phyloP scores from a whole-genome alignment of 1,140 invertebrate species.

The Trinorchestia longiramus region DNA sequence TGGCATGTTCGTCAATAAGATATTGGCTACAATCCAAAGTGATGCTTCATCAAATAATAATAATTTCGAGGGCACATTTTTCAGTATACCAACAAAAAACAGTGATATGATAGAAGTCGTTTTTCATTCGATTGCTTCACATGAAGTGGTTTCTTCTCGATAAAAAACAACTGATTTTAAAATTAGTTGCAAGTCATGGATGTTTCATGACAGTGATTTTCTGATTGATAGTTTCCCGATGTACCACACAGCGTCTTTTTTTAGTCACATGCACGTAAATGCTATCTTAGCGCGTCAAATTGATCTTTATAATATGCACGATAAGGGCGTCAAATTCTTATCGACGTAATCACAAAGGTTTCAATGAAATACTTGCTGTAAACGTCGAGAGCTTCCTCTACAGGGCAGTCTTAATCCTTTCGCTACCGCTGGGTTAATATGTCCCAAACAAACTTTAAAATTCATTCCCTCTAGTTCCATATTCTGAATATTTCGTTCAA shows the following conservation, averaged over 20 bases:
- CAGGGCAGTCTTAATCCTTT: too few species aligned
- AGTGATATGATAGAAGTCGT: not conserved
- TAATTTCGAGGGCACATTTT: not conserved
- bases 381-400: too few species aligned
- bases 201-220: too few species aligned
- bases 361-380: not conserved
- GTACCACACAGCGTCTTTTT: not conserved
- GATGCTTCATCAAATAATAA: not conserved
- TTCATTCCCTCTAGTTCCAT: too few species aligned
- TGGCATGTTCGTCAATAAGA: not conserved
- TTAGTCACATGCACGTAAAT: too few species aligned
- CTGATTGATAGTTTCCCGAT: not conserved
- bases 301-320: not conserved
- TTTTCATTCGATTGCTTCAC: not conserved
- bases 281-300: not conserved
- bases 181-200: too few species aligned
- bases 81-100: not conserved
- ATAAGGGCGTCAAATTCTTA: not conserved
- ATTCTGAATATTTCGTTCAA: too few species aligned
- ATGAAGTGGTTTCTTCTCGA: not conserved
- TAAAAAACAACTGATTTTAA: not conserved
- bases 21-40: not conserved
- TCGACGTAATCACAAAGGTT: not conserved
- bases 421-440: too few species aligned
- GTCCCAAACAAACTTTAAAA: too few species aligned